Evolutionary conservation across 2,888 invertebrate genomes (phyloP).

Genomic region (Amiota minor): DNA sequence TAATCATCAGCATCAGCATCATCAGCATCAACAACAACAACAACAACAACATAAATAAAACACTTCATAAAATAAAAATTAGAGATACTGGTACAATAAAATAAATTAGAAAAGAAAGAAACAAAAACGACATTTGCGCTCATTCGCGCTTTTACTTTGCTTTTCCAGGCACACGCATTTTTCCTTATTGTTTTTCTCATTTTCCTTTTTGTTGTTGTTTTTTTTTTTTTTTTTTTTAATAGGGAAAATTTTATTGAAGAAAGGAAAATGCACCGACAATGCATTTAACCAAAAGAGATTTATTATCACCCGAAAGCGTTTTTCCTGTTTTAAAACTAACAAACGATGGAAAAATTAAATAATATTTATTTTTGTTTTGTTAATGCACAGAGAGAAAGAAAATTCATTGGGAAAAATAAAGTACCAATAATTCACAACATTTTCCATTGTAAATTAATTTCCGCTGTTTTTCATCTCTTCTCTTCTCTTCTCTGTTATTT

Average conservation of each 20-base stretch:
- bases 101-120: constrained; percentile 35
- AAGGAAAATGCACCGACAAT: constrained; percentile 13
- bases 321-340: constrained; percentile 55
- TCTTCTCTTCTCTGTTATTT: neutral
- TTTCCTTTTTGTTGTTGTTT: too few relatives aligned
- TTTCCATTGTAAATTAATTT: constrained; percentile 18
- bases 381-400: neutral
- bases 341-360: neutral
- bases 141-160: neutral
- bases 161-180: constrained; percentile 11
- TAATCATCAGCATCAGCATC: too few relatives aligned
- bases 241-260: constrained; percentile 2
- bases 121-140: constrained; percentile 26
- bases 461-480: constrained; percentile 4
- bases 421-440: neutral
- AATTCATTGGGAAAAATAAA: neutral
- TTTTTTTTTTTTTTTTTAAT: too few relatives aligned
- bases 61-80: constrained; percentile 43
- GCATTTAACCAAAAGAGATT: constrained; percentile 8
- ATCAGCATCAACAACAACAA: constrained; percentile 8
- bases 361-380: neutral
- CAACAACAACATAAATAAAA: constrained; percentile 34
- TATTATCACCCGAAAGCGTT: constrained; percentile 35
- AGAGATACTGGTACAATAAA: constrained; percentile 37
- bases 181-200: too few relatives aligned